phyloP scores from a whole-genome alignment of 2,888 invertebrate species.

The Mesochorus sp. region DNA sequence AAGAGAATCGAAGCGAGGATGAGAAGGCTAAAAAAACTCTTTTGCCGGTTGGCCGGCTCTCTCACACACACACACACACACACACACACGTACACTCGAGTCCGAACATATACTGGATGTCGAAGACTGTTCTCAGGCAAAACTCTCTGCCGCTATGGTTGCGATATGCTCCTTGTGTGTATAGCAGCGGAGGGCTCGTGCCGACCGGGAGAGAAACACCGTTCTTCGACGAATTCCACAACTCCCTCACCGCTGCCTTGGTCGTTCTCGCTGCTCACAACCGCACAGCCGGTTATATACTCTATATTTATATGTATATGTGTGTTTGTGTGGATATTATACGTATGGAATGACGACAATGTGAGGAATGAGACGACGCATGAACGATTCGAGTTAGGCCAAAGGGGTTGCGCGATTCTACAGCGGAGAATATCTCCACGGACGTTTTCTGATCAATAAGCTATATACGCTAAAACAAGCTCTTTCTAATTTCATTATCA shows the following conservation, averaged over 20 bases:
- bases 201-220: conserved; percentile 59
- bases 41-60: not conserved
- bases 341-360: conserved; percentile 59
- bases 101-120: too few relatives aligned
- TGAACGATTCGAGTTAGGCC: conserved; percentile 25
- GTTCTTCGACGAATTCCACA: conserved; percentile 63
- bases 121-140: not conserved
- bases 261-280: conserved; percentile 33
- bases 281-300: conserved; percentile 12
- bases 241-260: conserved; percentile 49
- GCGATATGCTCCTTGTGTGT: not conserved
- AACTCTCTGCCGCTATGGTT: not conserved
- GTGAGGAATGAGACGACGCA: conserved; percentile 60
- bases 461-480: too few relatives aligned
- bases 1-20: conserved; percentile 4
- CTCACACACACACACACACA: not conserved
- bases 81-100: not conserved
- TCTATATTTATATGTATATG: conserved; percentile 18
- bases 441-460: conserved; percentile 35
- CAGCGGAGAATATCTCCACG: conserved; percentile 16
- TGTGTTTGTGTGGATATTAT: too few relatives aligned
- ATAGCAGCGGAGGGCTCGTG: conserved; percentile 49
- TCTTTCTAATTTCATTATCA: too few relatives aligned
- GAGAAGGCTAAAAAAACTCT: conserved; percentile 30
- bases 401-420: conserved; percentile 42